Evolutionary conservation across 2,113 vertebrate genomes (phyloP), one percentile per base, ranked within the genome.

Genomic region (Sclerurus mexicanus): DNA sequence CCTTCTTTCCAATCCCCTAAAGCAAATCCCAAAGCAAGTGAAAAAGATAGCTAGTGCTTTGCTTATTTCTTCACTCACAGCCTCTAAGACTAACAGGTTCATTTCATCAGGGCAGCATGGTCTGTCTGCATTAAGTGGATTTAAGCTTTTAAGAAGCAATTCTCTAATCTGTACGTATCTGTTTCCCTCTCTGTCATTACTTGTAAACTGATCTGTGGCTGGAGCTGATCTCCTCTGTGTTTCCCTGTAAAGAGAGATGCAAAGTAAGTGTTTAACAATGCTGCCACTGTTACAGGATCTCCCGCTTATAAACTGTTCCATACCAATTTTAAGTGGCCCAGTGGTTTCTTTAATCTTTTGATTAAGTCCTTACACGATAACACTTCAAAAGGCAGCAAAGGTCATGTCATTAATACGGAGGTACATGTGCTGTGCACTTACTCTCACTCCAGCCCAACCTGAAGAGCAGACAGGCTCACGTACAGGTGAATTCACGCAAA

Each of bases 131-230:
- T 78, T 89, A 80, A 95, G 56, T 74, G 69, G 83, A 68, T 78
- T 59, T 88, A 94, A 87, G 58, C 53, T 95, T 93, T 95, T 76
- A 95, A 96, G 75, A 89, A 93, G 27, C 21, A 77, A 33, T 74
- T 96, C 72, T 92, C 33, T 92, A 95, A 96, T 96, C 77, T 33
- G 7, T 90, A 67, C 44, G 67, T 71, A 66, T 88, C 92, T 67
- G 20, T 35, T 95, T 95, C 53, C 52, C 85, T 96, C 89, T 92
- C n/a, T 92, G 23, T 87, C 88, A 68, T 96, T 96, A 94, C 64
- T 59, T 89, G 77, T 91, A 97, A 97, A 93, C 59, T 37, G 39
- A 89, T 82, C 66, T 85, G 85, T 79, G 20, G 73, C 73, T 95
- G 87, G 35, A 73, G 17, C 53, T 83, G 53, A 47, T 86, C 37